Percentiles rank a stretch among this genome's conserved stretches.
Conservation (phyloP, 1,140 invertebrate species). For the Microplitis mediator region DNA sequence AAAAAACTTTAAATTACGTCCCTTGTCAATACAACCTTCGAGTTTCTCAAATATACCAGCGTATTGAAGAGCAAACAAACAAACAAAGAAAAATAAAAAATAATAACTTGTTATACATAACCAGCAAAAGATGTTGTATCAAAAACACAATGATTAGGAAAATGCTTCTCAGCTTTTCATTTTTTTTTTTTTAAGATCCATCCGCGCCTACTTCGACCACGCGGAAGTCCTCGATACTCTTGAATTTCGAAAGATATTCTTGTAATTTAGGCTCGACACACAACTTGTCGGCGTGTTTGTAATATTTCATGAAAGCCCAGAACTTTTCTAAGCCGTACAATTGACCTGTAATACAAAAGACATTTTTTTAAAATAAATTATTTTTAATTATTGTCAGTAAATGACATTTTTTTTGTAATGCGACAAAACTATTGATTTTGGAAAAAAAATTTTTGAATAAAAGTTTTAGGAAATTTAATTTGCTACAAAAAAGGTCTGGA, state of each 20-base stretch:
- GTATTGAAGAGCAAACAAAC: no score
- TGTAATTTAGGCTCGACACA: constrained; percentile 81
- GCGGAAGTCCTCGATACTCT: constrained; percentile 93
- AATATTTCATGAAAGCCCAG: constrained; percentile 97
- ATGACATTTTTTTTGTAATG: not conserved
- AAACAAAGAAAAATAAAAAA: no score
- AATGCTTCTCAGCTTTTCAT: no score
- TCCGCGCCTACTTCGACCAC: constrained; percentile 68
- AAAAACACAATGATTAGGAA: no score
- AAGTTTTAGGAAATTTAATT: no score
- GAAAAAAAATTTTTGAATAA: not conserved
- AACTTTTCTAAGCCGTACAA: constrained; percentile 98
- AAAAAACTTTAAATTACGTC: no score
- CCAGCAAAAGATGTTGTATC: no score
- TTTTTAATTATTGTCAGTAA: not conserved
- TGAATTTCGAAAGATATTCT: constrained; percentile 85
- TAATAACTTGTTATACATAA: no score
- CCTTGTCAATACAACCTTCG: no score
- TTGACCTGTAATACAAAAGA: constrained; percentile 75
- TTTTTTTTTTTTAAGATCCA: constrained; percentile 7
- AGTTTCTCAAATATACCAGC: no score
- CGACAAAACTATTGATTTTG: not conserved
- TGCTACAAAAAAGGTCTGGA: no score
- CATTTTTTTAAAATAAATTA: constrained; percentile 9
- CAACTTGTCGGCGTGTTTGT: constrained; percentile 78